Evolutionary conservation across 2,113 vertebrate species (phyloP).

Genomic region (Cyprinodon variegatus): DNA sequence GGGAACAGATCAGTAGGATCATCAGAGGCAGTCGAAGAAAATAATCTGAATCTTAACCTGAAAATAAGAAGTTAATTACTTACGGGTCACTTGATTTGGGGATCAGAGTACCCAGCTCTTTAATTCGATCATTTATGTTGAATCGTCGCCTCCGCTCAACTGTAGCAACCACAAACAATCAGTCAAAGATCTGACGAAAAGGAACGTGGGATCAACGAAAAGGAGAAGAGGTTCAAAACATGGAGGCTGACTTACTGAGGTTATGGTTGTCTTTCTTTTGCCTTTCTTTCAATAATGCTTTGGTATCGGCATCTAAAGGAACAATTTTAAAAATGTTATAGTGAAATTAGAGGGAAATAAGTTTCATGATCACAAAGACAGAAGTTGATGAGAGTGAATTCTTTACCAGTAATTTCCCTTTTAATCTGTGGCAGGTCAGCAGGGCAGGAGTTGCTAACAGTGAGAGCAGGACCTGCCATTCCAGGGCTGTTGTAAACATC

Average conservation of each 20-base stretch:
- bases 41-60: neutral
- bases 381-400: neutral
- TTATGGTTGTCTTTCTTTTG: conserved; percentile 97
- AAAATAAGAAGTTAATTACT: conserved; percentile 48
- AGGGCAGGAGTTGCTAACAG: conserved; percentile 90
- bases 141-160: conserved; percentile 91
- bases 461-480: conserved; percentile 79
- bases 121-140: conserved; percentile 95
- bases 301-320: conserved; percentile 72
- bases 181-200: neutral
- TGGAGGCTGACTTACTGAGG: conserved; percentile 82
- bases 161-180: conserved; percentile 46
- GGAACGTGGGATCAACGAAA: neutral
- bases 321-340: neutral
- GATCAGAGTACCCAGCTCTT: conserved; percentile 90
- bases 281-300: conserved; percentile 85
- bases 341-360: too few species aligned
- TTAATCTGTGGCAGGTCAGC: conserved; percentile 90
- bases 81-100: conserved; percentile 91
- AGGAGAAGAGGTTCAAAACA: neutral
- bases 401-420: conserved; percentile 84
- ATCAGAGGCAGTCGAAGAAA: neutral
- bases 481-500: conserved; percentile 84
- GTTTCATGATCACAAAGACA: too few species aligned
- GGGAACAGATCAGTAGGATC: too few species aligned